Evolutionary conservation across 2,797 vertebrate species (phyloP).

Genomic region (Glyptemys insculpta): DNA sequence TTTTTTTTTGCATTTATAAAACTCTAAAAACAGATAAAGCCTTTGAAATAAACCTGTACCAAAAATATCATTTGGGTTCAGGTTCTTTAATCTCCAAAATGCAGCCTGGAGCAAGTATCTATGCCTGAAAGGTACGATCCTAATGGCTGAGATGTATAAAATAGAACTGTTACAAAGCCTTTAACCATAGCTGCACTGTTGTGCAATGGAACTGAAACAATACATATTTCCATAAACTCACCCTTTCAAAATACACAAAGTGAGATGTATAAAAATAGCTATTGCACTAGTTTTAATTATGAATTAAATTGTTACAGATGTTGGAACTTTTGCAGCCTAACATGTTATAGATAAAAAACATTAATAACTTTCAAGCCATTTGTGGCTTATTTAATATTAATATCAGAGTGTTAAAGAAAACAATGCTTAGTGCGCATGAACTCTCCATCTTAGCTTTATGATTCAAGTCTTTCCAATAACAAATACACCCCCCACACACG

Average conservation of each 20-base stretch:
- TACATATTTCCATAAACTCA: neutral
- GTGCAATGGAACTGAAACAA: neutral
- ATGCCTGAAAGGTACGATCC: neutral
- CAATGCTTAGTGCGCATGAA: no score
- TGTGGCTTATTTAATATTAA: no score
- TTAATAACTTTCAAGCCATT: no score
- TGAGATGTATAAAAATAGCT: neutral
- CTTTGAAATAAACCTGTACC: neutral
- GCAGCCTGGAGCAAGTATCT: no score
- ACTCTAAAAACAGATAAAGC: neutral
- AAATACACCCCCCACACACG: no score
- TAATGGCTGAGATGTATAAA: neutral
- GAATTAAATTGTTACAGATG: neutral
- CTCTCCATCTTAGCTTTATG: no score
- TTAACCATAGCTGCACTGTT: no score
- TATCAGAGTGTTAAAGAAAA: no score
- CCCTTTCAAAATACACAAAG: neutral
- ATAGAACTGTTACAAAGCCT: no score
- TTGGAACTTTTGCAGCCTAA: neutral
- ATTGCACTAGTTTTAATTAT: no score
- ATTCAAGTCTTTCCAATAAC: no score
- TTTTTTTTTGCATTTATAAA: neutral
- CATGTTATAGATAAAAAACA: neutral
- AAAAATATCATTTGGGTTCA: neutral
- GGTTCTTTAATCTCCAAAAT: neutral